Percentiles rank a stretch among this genome's conserved stretches.
These are phyloP conservation scores for Chlamydotis undulata DNA, from an alignment of 2,113 vertebrate species.

Conservation along the genomic window DNA sequence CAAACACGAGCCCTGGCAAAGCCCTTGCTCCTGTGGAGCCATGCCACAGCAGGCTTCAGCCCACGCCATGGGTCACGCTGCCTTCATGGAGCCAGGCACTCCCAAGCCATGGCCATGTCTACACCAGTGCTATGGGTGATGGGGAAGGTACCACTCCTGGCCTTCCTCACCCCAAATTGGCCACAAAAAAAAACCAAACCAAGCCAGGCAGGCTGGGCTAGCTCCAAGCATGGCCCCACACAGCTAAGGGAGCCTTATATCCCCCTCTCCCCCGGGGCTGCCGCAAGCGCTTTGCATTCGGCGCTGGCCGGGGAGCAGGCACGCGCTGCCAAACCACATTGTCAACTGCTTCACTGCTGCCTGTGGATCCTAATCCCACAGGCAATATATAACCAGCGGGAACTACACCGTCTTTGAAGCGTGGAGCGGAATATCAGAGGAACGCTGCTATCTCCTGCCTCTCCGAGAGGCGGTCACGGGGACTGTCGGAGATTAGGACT, in stretches of 20 bases:
- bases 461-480: not conserved
- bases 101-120: not conserved
- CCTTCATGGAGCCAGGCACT: not conserved
- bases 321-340: conserved; percentile 49
- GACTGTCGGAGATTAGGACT: not conserved
- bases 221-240: not conserved
- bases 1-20: not conserved
- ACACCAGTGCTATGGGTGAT: rapidly evolving
- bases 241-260: not conserved
- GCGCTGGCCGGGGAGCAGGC: not conserved
- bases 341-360: conserved; percentile 37
- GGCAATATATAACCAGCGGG: not conserved
- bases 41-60: not conserved
- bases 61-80: not conserved
- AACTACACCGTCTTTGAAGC: not conserved
- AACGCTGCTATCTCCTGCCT: not conserved
- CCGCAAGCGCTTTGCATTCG: rapidly evolving
- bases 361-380: not conserved
- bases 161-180: not conserved
- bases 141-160: not conserved
- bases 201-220: not conserved
- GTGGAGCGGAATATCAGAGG: not conserved
- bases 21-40: not conserved
- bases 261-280: not conserved
- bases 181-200: not conserved